phyloP scores from a whole-genome alignment of 2,797 vertebrate genomes.

The Cynodonichthys magdalenae region DNA sequence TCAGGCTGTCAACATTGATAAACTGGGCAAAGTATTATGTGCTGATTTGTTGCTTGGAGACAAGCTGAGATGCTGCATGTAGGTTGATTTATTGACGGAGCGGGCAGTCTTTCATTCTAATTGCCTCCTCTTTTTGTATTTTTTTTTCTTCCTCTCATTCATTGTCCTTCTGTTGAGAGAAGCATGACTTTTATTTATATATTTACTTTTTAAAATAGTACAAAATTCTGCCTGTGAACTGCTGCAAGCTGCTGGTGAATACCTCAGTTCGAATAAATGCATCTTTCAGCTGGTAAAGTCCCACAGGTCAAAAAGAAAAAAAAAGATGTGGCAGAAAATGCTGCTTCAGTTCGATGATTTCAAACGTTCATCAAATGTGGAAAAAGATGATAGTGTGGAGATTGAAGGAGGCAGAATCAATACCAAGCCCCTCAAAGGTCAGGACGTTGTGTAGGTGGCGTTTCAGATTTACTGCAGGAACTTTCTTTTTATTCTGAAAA shows the following conservation, averaged over 20 bases:
- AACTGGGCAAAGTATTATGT: slow-evolving; percentile 31
- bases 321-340: slow-evolving; percentile 13
- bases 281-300: slow-evolving; percentile 19
- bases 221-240: background rate
- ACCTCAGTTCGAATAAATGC: background rate
- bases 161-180: slow-evolving; percentile 5
- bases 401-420: slow-evolving; percentile 9
- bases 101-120: slow-evolving; percentile 7
- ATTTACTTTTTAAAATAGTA: slow-evolving; percentile 19
- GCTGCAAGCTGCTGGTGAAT: slow-evolving; percentile 7
- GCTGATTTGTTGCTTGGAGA: slow-evolving; percentile 57
- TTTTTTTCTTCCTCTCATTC: background rate
- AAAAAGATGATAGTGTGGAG: slow-evolving; percentile 17
- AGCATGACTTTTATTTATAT: background rate
- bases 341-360: slow-evolving; percentile 12
- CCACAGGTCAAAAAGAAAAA: background rate
- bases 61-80: slow-evolving; percentile 29
- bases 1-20: slow-evolving; percentile 42
- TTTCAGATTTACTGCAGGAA: slow-evolving; percentile 28
- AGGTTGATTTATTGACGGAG: slow-evolving; percentile 32
- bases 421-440: slow-evolving; percentile 41
- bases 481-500: background rate
- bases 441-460: slow-evolving; percentile 33
- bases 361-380: slow-evolving; percentile 29
- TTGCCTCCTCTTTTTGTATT: background rate